phyloP scores from a whole-genome alignment of 2,888 invertebrate species.

The Melinaea marsaeus region DNA sequence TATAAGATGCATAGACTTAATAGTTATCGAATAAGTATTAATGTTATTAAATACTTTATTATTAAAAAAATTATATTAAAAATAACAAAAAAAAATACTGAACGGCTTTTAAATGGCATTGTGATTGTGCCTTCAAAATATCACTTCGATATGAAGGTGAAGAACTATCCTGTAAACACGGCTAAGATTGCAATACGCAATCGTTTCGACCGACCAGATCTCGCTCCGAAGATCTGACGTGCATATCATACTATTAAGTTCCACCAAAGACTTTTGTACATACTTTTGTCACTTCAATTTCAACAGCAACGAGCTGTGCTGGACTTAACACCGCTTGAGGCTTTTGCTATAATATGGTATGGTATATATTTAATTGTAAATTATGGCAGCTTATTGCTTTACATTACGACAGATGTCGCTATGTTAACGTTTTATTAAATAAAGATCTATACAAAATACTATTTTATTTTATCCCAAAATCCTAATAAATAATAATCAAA shows the following conservation, averaged over 20 bases:
- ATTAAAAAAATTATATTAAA: conserved; percentile 39
- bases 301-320: conserved; percentile 54
- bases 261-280: conserved; percentile 73
- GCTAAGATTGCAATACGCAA: conserved; percentile 69
- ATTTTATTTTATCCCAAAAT: conserved; percentile 34
- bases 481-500: not conserved
- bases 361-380: conserved; percentile 50
- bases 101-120: conserved; percentile 57
- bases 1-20: conserved; percentile 65
- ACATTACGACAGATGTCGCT: conserved; percentile 53
- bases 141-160: conserved; percentile 55
- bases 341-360: conserved; percentile 61
- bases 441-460: conserved; percentile 45
- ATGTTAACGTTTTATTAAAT: conserved; percentile 68
- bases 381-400: conserved; percentile 70
- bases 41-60: conserved; percentile 40
- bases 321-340: conserved; percentile 64
- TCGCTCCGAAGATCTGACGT: conserved; percentile 68
- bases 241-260: conserved; percentile 56
- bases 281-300: conserved; percentile 54
- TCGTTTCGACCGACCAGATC: conserved; percentile 78
- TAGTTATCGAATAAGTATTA: conserved; percentile 51
- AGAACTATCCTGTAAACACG: conserved; percentile 75
- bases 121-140: conserved; percentile 59
- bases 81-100: conserved; percentile 40